Conservation (phyloP, 2,797 vertebrate genomes). For the Platyrinchus mystaceus region DNA sequence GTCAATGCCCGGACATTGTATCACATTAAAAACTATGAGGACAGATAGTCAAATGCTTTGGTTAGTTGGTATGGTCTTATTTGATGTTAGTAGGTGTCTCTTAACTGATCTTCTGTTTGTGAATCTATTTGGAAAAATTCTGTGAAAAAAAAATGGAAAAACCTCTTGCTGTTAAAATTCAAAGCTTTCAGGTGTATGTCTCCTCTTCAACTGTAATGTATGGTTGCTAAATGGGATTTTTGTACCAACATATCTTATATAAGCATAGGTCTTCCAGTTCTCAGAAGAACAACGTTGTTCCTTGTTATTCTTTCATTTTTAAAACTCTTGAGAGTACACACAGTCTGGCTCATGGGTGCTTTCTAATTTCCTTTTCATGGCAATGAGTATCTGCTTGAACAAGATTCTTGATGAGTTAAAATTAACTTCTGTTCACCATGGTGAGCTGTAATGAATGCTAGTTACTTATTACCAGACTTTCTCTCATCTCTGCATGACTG, state of each 20-base stretch:
- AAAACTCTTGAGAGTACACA: not conserved
- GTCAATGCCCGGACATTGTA: not conserved
- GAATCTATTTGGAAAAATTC: not conserved
- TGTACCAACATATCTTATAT: not conserved
- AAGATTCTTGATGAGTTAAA: not conserved
- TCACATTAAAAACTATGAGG: not conserved
- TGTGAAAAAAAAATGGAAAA: not conserved
- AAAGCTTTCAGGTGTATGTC: not conserved
- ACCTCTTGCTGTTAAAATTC: not conserved
- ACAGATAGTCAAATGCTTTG: not conserved
- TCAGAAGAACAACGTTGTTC: not conserved
- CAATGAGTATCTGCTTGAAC: not conserved
- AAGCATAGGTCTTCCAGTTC: not conserved
- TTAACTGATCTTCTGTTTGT: not conserved
- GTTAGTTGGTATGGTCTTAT: not conserved
- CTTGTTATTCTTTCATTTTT: not conserved
- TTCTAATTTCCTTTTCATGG: not conserved
- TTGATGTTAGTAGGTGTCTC: not conserved
- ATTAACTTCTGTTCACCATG: not conserved
- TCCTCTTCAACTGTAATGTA: not conserved
- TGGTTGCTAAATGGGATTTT: not conserved
- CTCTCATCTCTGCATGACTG: not conserved
- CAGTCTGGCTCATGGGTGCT: not conserved
- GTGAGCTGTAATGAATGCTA: not conserved
- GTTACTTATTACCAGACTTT: not conserved